phyloP scores from a whole-genome alignment of 30 jellyfish, hydroid and myxozoan genomes.

The Catostylus mosaicus region DNA sequence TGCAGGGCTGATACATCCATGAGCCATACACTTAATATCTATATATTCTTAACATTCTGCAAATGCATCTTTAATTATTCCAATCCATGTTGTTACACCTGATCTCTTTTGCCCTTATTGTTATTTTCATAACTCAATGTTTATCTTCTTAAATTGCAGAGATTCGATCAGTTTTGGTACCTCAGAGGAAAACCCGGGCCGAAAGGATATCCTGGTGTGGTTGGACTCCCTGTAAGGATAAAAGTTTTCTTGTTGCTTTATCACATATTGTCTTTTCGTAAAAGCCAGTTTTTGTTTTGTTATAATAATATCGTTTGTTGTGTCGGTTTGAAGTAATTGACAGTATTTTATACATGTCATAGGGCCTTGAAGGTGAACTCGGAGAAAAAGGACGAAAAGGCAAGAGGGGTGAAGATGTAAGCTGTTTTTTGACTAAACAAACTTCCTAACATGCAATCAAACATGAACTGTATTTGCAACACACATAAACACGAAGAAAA shows the following conservation, averaged over 20 bases:
- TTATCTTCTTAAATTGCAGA: background rate
- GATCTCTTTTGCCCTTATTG: too few species aligned
- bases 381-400: conserved; percentile 62
- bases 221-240: conserved; percentile 39
- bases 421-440: background rate
- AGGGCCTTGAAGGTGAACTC: conserved; percentile 61
- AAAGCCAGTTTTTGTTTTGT: background rate
- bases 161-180: conserved; percentile 44
- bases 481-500: too few species aligned
- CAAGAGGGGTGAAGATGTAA: conserved; percentile 30
- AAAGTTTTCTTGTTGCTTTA: background rate
- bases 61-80: too few species aligned
- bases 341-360: background rate
- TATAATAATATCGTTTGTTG: too few species aligned
- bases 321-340: background rate
- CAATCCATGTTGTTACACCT: too few species aligned
- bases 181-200: conserved; percentile 52
- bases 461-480: too few species aligned
- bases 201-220: conserved; percentile 61
- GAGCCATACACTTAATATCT: too few species aligned
- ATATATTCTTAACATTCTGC: too few species aligned
- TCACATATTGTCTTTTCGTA: background rate
- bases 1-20: too few species aligned
- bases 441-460: too few species aligned
- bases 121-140: too few species aligned